Percentiles rank a stretch among this genome's conserved stretches.
phyloP scores from a whole-genome alignment of 2,888 invertebrate genomes.

The Odontomyia ornata region DNA sequence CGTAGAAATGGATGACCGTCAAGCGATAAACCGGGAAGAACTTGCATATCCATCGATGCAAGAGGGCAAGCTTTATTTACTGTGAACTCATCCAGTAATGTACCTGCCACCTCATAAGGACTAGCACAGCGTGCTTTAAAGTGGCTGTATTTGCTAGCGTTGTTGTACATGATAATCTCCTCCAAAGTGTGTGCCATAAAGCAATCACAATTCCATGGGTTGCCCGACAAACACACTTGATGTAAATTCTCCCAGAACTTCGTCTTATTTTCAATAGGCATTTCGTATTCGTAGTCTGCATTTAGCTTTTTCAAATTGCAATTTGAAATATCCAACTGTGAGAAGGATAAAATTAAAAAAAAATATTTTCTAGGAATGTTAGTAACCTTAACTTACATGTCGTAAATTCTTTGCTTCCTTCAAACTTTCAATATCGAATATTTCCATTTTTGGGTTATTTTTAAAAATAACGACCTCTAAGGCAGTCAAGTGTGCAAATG shows the following conservation, averaged over 20 bases:
- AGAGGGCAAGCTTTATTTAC: conserved; percentile 42
- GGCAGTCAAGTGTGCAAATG: conserved; percentile 66
- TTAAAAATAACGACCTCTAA: conserved; percentile 64
- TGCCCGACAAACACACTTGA: conserved; percentile 69
- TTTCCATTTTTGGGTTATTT: conserved; percentile 67
- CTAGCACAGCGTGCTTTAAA: conserved; percentile 58
- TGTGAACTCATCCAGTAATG: conserved; percentile 57
- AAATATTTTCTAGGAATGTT: background rate
- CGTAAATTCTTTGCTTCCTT: conserved; percentile 56
- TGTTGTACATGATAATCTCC: conserved; percentile 45
- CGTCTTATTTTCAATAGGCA: conserved; percentile 46
- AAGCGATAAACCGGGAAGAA: conserved; percentile 31
- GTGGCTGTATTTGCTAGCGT: conserved; percentile 20
- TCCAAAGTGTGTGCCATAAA: conserved; percentile 59
- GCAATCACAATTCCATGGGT: conserved; percentile 74
- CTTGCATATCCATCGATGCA: conserved; percentile 37
- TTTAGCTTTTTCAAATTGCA: conserved; percentile 67
- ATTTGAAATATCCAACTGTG: conserved; percentile 71
- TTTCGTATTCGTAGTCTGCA: conserved; percentile 43
- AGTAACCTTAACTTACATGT: conserved; percentile 52
- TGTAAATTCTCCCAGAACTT: conserved; percentile 64
- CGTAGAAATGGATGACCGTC: conserved; percentile 49
- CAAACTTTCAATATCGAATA: conserved; percentile 69
- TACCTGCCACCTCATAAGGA: conserved; percentile 59
- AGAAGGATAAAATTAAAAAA: conserved; percentile 34